phyloP scores from a whole-genome alignment of 2,797 vertebrate genomes.

The Siniperca scherzeri region DNA sequence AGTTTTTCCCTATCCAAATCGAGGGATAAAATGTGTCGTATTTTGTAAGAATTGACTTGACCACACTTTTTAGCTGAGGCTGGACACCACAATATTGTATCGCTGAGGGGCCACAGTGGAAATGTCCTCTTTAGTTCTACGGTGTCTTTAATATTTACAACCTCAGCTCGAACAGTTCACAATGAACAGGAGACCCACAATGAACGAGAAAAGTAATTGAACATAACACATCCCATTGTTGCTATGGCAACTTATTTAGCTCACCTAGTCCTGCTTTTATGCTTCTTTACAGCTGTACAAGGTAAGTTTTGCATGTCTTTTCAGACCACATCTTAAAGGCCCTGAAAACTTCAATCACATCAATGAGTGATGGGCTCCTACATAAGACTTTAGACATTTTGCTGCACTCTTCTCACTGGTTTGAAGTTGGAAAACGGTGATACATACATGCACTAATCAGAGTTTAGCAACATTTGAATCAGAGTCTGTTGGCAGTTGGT shows the following conservation, averaged over 20 bases:
- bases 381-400: too few relatives aligned
- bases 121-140: neutral
- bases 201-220: conserved; percentile 24
- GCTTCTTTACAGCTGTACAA: conserved; percentile 4
- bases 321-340: neutral
- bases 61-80: neutral
- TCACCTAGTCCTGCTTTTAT: neutral
- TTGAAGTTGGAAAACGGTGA: neutral
- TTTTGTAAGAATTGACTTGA: neutral
- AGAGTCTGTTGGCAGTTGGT: neutral
- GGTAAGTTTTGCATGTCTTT: neutral
- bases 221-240: conserved; percentile 26
- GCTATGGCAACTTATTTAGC: conserved; percentile 41
- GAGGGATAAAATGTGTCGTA: neutral
- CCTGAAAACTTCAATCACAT: neutral
- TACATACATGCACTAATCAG: neutral
- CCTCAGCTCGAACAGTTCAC: conserved; percentile 7
- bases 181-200: conserved; percentile 20
- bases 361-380: too few relatives aligned
- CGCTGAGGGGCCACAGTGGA: neutral
- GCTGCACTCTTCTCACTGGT: too few relatives aligned
- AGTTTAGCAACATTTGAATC: neutral
- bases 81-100: neutral
- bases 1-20: neutral
- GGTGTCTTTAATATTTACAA: conserved; percentile 11